These are phyloP conservation scores for Argyra leucocephala DNA, from an alignment of 2,888 invertebrate genomes.

Conservation along the genomic window DNA sequence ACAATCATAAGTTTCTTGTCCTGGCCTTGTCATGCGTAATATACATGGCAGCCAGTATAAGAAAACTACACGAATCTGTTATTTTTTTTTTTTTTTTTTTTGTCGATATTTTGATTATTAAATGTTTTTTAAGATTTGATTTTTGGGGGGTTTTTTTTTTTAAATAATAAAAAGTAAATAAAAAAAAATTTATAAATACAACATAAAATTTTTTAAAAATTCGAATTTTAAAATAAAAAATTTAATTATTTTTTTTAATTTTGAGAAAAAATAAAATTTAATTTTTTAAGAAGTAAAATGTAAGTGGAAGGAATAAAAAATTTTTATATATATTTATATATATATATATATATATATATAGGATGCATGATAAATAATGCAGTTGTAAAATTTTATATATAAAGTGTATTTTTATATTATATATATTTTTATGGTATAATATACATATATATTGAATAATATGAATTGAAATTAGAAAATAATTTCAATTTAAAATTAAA, in stretches of 20 bases:
- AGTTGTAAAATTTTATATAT: background rate
- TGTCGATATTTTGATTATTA: conserved; percentile 15
- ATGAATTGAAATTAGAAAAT: too few species aligned
- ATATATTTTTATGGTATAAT: too few species aligned
- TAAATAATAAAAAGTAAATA: background rate
- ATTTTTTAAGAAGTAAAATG: too few species aligned
- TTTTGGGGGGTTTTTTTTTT: conserved; percentile 13
- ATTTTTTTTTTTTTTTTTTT: conserved; percentile 21
- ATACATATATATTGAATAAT: too few species aligned
- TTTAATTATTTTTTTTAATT: too few species aligned
- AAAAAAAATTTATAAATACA: background rate
- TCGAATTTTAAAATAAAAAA: background rate
- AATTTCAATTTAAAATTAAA: too few species aligned
- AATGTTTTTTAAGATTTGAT: background rate
- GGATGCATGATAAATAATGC: background rate
- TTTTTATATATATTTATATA: too few species aligned
- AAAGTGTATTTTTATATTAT: too few species aligned
- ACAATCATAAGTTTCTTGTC: conserved; percentile 48
- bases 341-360: too few species aligned
- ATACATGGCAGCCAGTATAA: conserved; percentile 96
- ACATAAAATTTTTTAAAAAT: background rate
- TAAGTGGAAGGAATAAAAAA: too few species aligned
- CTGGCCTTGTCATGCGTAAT: conserved; percentile 80
- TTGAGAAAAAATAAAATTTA: too few species aligned
- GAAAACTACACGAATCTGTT: conserved; percentile 80